These are phyloP conservation scores for Microtus montanus DNA, from an alignment of 2,113 vertebrate species.

Conservation along the genomic window DNA sequence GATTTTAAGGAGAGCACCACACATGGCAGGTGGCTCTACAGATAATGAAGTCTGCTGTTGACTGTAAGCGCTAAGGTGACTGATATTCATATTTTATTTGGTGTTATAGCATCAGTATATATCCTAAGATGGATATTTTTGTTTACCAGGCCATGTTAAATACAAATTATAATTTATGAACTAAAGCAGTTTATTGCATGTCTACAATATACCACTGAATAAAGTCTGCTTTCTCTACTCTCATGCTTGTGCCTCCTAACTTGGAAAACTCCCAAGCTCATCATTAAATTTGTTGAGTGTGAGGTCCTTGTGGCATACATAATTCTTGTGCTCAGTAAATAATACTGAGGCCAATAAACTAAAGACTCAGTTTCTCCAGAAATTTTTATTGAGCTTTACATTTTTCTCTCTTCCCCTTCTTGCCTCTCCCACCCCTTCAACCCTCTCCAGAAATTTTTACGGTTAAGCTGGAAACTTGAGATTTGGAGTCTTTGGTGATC, in stretches of 20 bases:
- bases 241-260: neutral
- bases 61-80: neutral
- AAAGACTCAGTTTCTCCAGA: neutral
- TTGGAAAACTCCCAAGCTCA: neutral
- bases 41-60: neutral
- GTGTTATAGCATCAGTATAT: neutral
- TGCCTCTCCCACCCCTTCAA: too few species aligned
- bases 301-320: neutral
- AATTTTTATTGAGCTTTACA: too few species aligned
- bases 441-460: too few species aligned
- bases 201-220: neutral
- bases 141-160: neutral
- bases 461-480: neutral
- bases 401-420: too few species aligned
- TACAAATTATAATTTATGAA: neutral
- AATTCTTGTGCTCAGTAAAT: neutral
- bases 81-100: neutral
- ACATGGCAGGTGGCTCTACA: neutral
- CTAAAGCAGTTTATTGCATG: neutral
- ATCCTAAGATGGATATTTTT: neutral
- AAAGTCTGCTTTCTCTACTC: neutral
- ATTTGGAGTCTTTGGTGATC: slow-evolving; percentile 7
- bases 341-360: neutral
- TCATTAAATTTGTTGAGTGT: neutral
- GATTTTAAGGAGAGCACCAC: neutral